phyloP scores from a whole-genome alignment of 2,888 invertebrate genomes.

The Acanthoscelides obtectus region DNA sequence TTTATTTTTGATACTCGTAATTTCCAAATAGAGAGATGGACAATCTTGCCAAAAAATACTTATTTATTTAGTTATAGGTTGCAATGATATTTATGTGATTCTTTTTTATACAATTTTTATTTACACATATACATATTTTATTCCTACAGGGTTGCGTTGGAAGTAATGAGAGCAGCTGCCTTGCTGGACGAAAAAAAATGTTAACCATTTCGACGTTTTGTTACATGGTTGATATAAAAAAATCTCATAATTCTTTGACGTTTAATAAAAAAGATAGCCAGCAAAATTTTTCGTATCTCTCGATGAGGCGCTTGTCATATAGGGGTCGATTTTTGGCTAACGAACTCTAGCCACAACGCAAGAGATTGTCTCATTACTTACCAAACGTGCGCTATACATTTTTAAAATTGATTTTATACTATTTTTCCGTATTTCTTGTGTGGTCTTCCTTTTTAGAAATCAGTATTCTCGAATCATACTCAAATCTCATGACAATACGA shows the following conservation, averaged over 20 bases:
- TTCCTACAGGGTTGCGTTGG: no score
- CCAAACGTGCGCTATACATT: background rate
- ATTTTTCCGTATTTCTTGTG: conserved; percentile 17
- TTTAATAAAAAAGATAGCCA: no score
- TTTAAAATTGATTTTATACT: conserved; percentile 1
- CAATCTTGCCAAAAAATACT: background rate
- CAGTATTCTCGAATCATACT: conserved; percentile 36
- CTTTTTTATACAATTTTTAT: background rate
- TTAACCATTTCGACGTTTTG: no score
- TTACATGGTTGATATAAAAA: no score
- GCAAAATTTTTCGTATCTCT: no score
- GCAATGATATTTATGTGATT: background rate
- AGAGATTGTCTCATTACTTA: background rate
- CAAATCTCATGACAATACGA: conserved; percentile 47
- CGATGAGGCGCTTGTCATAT: no score
- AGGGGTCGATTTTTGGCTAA: no score
- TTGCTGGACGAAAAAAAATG: no score
- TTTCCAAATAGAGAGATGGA: background rate
- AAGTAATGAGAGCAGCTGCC: no score
- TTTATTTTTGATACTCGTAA: background rate
- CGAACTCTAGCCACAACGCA: background rate
- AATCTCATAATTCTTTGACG: no score
- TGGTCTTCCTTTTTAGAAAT: conserved; percentile 17
- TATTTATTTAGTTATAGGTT: background rate
- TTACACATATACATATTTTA: background rate